Base-by-base conservation (phyloP, 2,113 vertebrate species). In the Callithrix jacchus region DNA sequence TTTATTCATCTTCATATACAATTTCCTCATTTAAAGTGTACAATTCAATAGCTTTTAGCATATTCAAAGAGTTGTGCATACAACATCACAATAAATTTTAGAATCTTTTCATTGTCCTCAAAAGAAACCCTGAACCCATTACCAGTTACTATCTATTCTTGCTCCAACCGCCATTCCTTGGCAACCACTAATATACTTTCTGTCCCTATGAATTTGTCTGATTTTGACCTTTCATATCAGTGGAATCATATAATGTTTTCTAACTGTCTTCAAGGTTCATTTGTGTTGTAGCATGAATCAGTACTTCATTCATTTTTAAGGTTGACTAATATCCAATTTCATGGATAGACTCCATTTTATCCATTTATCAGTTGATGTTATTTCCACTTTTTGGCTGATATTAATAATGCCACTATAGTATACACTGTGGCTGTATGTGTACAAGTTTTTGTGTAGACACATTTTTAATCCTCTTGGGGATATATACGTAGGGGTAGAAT, bases 181-280 rank as follows among this genome's bases (percentile, higher is more conserved):
- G 27, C 30, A 54, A 85, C 40, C 83, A 91, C 13, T 81, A 68
- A 70, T 89, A 47, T 74, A 91, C 32, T 91, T 91, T 95, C 54
- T 83, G 27, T 84, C 16, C 79, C 77, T 86, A 76, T 71, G 45
- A n/a, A 87, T 83, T 79, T 89, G 40, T 82, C 58, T 92, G 70
- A 71, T 77, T 91, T 95, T 79, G 71, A 90, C 7, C 54, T 52
- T 95, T 92, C 80, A 74, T 70, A 47, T 80, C 81, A 74, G 47
- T 45, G n/a, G 35, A 68, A 66, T 80, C 61, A 85, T 76, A 89
- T 32, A 79, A 96, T 82, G 56, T 82, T 58, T 11, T 82, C 66
- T 90, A 81, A 79, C 68, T 80, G 42, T 45, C 71, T 90, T 95
- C 74, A 71, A 58, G 47, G 42, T 87, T 95, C 66, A 79, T 83